Evolutionary conservation across 2,113 vertebrate genomes (phyloP).

Genomic region (Lamprologus callipterus): DNA sequence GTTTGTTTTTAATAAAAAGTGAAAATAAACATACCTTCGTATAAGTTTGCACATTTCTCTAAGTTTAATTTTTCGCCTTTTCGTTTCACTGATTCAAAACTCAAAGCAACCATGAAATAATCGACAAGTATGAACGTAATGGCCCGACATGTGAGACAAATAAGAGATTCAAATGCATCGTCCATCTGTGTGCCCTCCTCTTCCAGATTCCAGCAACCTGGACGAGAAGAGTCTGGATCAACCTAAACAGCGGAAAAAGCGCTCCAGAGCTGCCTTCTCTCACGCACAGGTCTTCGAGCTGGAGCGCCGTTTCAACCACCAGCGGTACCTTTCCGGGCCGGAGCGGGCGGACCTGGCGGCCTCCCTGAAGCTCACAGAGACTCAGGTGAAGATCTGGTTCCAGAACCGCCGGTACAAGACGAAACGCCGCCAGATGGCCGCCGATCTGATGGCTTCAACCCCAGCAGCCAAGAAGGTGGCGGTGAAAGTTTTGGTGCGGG

Average conservation of each 20-base stretch:
- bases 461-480: slow-evolving; percentile 95
- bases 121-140: neutral
- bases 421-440: slow-evolving; percentile 94
- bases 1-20: neutral
- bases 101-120: neutral
- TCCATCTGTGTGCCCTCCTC: neutral
- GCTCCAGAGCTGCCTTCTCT: slow-evolving; percentile 94
- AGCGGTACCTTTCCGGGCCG: slow-evolving; percentile 95
- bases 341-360: slow-evolving; percentile 95
- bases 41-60: neutral
- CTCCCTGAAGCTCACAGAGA: slow-evolving; percentile 96
- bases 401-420: slow-evolving; percentile 99
- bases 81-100: neutral
- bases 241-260: slow-evolving; percentile 93
- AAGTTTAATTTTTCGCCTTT: neutral
- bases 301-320: slow-evolving; percentile 97
- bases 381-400: slow-evolving; percentile 99
- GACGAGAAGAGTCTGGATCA: slow-evolving; percentile 70
- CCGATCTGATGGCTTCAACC: slow-evolving; percentile 87
- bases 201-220: slow-evolving; percentile 61
- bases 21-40: neutral
- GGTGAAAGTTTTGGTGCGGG: slow-evolving; percentile 93
- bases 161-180: neutral
- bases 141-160: neutral
- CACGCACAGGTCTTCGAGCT: slow-evolving; percentile 98